Evolutionary conservation across 1,140 invertebrate species (phyloP).

Genomic region (Megalopta genalis): DNA sequence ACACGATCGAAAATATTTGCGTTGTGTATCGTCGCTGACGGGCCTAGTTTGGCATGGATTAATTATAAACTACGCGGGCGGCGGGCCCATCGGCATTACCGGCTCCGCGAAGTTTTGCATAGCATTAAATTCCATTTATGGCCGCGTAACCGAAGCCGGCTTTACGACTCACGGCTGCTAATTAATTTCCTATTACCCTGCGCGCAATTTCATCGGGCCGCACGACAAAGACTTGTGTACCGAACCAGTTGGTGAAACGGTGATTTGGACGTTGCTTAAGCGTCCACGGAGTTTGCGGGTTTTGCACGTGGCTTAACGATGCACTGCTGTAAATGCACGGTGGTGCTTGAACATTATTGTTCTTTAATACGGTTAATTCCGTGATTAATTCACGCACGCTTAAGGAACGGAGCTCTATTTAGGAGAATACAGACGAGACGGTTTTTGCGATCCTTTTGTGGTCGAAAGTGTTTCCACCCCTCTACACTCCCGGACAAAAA

Average conservation of each 20-base stretch:
- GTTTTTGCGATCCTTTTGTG: no score
- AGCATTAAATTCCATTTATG: slow-evolving; percentile 22
- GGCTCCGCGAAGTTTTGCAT: slow-evolving; percentile 8
- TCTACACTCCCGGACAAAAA: no score
- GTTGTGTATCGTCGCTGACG: background rate
- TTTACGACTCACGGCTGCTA: slow-evolving; percentile 11
- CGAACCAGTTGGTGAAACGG: background rate
- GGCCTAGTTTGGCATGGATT: slow-evolving; percentile 7
- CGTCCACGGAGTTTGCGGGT: background rate
- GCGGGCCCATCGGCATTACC: slow-evolving; percentile 7
- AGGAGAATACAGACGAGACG: no score
- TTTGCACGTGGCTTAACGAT: background rate
- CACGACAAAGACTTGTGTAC: background rate
- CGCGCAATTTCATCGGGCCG: background rate
- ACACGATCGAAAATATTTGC: slow-evolving; percentile 5
- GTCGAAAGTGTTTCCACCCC: no score
- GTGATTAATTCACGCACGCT: no score
- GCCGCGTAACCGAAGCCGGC: background rate
- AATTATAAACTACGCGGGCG: slow-evolving; percentile 27
- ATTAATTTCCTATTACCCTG: slow-evolving; percentile 27
- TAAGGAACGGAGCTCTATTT: no score
- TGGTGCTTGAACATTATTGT: no score
- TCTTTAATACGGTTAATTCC: no score
- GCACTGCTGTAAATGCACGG: no score
- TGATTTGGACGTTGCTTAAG: background rate